Evolutionary conservation across 2,797 vertebrate genomes (phyloP).

Genomic region (Hippocampus kuda): DNA sequence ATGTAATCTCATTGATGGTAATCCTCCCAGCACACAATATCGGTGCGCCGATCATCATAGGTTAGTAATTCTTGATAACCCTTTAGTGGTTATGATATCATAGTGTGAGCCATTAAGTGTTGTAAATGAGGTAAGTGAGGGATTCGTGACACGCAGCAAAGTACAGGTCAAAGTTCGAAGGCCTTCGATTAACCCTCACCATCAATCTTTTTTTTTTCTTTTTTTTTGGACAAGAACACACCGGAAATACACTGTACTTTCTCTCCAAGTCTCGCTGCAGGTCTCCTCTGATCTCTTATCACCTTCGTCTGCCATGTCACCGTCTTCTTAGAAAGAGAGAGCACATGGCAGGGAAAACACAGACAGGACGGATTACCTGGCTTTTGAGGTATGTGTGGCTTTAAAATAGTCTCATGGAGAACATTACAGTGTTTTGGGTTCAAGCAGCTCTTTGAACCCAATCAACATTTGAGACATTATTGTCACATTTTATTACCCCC

Average conservation of each 20-base stretch:
- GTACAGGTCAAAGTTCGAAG: not conserved
- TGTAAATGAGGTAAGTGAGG: constrained; percentile 1
- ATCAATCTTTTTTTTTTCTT: too few species aligned
- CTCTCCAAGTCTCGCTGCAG: not conserved
- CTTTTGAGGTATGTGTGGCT: constrained; percentile 54
- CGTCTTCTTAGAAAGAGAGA: constrained; percentile 30
- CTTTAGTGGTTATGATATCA: not conserved
- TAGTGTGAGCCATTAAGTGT: not conserved
- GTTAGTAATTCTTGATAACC: not conserved
- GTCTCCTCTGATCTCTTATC: not conserved
- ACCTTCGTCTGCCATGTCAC: not conserved
- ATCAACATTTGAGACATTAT: not conserved
- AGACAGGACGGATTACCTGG: constrained; percentile 51
- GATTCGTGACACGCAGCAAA: not conserved
- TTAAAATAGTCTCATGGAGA: constrained; percentile 53
- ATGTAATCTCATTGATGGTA: constrained; percentile 37
- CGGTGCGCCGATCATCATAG: not conserved
- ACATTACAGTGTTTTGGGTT: constrained; percentile 3
- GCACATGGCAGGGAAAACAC: constrained; percentile 26
- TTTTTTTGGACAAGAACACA: not conserved
- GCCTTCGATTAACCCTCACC: not conserved
- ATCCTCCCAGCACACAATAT: constrained; percentile 22
- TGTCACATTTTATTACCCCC: not conserved
- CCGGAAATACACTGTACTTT: not conserved
- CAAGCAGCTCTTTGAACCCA: not conserved